Evolutionary conservation across 2,797 vertebrate genomes (phyloP).

Genomic region (Orestias chungarensis): DNA sequence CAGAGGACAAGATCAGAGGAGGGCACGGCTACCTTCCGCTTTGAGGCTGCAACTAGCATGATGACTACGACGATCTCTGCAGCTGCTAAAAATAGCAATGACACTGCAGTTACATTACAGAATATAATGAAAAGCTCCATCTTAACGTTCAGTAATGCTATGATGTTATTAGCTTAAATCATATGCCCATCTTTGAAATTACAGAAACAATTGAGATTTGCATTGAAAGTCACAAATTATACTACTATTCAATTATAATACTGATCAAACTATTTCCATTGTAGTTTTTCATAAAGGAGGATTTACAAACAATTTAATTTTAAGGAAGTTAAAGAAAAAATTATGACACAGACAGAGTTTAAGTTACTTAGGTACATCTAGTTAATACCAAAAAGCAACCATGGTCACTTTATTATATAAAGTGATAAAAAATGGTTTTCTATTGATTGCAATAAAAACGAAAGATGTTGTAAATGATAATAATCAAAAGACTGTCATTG

Average conservation of each 20-base stretch:
- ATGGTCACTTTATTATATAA: background rate
- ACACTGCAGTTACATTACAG: slow-evolving; percentile 14
- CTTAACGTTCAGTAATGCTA: background rate
- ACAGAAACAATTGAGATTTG: background rate
- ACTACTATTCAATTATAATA: background rate
- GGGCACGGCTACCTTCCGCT: slow-evolving; percentile 21
- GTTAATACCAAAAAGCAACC: background rate
- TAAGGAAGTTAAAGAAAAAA: background rate
- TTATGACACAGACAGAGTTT: background rate
- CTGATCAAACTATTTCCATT: background rate
- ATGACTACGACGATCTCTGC: slow-evolving; percentile 18
- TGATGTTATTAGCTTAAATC: background rate
- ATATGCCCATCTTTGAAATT: background rate
- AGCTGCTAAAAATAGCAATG: slow-evolving; percentile 42
- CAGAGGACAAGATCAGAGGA: slow-evolving; percentile 29
- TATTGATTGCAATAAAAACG: background rate
- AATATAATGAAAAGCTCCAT: background rate
- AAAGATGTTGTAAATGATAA: background rate
- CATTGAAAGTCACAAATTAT: background rate
- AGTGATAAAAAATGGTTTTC: background rate
- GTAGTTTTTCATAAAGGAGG: background rate
- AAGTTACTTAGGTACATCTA: background rate
- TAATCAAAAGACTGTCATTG: slow-evolving; percentile 25
- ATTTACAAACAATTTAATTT: background rate
- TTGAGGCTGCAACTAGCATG: slow-evolving; percentile 12